Evolutionary conservation across 2,797 vertebrate species (phyloP), one percentile per base, ranked within the genome.

Genomic region (Knipowitschia caucasica): DNA sequence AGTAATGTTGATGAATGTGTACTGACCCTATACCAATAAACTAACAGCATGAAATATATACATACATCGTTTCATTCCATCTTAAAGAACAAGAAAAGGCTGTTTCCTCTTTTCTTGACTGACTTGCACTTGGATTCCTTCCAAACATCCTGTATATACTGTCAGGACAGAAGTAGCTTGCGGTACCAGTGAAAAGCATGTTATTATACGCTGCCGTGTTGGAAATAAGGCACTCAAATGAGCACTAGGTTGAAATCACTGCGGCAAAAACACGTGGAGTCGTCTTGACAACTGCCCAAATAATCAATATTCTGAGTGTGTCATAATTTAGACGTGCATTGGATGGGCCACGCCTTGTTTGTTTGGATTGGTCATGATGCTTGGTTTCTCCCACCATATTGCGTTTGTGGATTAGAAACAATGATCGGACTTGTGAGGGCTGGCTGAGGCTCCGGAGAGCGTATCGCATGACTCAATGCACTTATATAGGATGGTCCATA

Each of bases 351-450:
- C 8, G 38, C 4, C 24, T 44, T 61, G 45, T 52, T 59, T 62
- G 27, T 46, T 61, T 47, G 30, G 42, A 18, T 42, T 50, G 51
- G 33, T 15, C 30, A 25, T 2, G 3, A 4, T 31, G 42, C 50
- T 61, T 40, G 54, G 54, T 34, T 53, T 26, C 31, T 56, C 1
- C 4, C 5, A 43, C 26, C 15, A 47, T 42, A 34, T 27, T 31
- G 44, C 25, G 31, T 52, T 56, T 56, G 20, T 23, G 42, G 38
- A 20, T 34, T 36, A 57, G 33, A 35, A 64, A 50, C 29, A 53
- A 51, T 46, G 30, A 53, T 54, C 49, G 40, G 35, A 7, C 25
- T 18, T 25, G 18, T 30, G 4, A 67, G 47, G 60, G 38, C 38
- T 30, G 17, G 12, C 8, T 14, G 15, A 65, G 50, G 27, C 61